A percentile compares a stretch with the other conserved stretches of the same genome.
Evolutionary conservation across 2,113 vertebrate genomes (phyloP).

Genomic region (Xenus cinereus): DNA sequence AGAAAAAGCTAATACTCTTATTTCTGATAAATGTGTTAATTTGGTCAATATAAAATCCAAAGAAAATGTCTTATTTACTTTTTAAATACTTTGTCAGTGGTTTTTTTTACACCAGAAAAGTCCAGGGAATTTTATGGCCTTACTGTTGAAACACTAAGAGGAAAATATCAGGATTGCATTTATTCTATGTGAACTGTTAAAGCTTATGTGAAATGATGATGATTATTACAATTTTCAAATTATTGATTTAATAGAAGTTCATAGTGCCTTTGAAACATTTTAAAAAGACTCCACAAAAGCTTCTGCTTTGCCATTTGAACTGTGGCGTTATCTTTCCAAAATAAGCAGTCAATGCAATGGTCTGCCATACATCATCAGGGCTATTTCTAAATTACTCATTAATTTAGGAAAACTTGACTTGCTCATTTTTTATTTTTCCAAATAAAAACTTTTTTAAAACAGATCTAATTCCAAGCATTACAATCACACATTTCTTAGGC

Average conservation of each 20-base stretch:
- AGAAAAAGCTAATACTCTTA: background rate
- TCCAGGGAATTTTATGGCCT: background rate
- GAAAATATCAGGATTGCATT: background rate
- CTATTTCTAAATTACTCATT: background rate
- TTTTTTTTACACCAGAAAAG: background rate
- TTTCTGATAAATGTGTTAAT: background rate
- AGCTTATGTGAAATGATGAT: background rate
- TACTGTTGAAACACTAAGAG: background rate
- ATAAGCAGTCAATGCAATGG: too few relatives aligned
- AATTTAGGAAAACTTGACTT: background rate
- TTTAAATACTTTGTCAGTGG: background rate
- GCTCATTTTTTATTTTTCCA: background rate
- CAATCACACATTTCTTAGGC: background rate
- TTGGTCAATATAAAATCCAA: background rate
- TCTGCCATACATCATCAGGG: background rate
- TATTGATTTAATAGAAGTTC: background rate
- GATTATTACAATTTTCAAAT: background rate
- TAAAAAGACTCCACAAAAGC: background rate
- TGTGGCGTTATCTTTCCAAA: background rate
- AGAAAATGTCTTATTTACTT: background rate
- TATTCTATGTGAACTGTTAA: background rate
- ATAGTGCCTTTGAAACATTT: background rate
- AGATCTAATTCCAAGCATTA: background rate
- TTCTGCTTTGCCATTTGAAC: background rate
- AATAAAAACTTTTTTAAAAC: background rate